Conservation (phyloP, 2,797 vertebrate genomes). For the Parauchenoglanis ngamensis region DNA sequence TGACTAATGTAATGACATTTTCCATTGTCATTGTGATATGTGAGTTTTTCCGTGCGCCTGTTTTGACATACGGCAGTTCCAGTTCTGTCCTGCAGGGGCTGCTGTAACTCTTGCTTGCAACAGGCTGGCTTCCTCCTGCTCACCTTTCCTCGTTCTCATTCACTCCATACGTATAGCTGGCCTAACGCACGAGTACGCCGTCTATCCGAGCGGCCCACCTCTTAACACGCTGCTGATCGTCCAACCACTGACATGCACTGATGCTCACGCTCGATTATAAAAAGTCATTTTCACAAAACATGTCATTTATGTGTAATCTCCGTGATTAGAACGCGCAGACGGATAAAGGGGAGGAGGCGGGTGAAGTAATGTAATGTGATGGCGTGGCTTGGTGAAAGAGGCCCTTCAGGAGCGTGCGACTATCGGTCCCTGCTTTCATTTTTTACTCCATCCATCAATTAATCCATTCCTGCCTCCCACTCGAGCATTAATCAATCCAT, state of each 20-base stretch:
- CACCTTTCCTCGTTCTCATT: slow-evolving; percentile 10
- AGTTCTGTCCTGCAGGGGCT: slow-evolving; percentile 60
- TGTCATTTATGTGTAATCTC: background rate
- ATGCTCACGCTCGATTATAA: background rate
- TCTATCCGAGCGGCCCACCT: background rate
- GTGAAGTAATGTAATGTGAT: slow-evolving; percentile 7
- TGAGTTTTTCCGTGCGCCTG: background rate
- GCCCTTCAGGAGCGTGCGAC: slow-evolving; percentile 19
- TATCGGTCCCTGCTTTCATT: slow-evolving; percentile 37
- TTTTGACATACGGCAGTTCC: slow-evolving; percentile 23
- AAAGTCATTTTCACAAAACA: background rate
- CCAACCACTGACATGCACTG: no score
- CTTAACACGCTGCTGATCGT: background rate
- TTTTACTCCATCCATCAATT: slow-evolving; percentile 48
- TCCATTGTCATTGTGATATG: background rate
- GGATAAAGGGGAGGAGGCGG: background rate
- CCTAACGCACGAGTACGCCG: background rate
- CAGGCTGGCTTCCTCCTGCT: background rate
- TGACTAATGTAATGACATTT: background rate
- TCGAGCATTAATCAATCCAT: slow-evolving; percentile 42
- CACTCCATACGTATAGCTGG: background rate
- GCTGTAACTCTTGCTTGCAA: slow-evolving; percentile 57
- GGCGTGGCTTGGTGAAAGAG: slow-evolving; percentile 10
- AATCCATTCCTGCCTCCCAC: slow-evolving; percentile 30
- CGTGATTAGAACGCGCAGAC: background rate